These are phyloP conservation scores for Drosophila algonquin DNA, from an alignment of 2,888 invertebrate genomes.

Conservation along the genomic window DNA sequence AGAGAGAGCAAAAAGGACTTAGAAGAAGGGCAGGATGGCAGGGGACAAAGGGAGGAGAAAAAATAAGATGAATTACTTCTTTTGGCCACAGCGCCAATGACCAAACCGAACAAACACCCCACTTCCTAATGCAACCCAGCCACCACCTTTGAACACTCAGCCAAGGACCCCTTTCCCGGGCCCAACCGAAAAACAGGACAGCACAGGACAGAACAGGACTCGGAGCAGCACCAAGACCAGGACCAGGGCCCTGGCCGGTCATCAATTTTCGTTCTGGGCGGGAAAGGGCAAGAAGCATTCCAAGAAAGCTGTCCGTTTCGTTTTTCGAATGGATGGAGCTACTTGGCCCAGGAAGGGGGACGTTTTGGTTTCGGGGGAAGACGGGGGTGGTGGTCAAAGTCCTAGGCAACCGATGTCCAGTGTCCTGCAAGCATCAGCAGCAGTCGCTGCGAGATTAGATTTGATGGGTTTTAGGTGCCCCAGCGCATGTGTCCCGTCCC, in stretches of 20 bases:
- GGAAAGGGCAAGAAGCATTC: conserved; percentile 48
- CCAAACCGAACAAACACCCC: conserved; percentile 54
- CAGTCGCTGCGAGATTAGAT: conserved; percentile 76
- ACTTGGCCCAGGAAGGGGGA: neutral
- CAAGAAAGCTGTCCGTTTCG: conserved; percentile 54
- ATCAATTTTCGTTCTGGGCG: conserved; percentile 76
- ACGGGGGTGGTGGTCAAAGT: conserved; percentile 10
- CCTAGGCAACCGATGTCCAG: conserved; percentile 53
- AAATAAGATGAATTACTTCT: conserved; percentile 81
- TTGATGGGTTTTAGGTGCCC: conserved; percentile 75
- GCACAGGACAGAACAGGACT: conserved; percentile 5
- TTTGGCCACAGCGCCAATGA: conserved; percentile 80
- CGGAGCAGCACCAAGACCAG: conserved; percentile 15
- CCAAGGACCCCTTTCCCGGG: conserved; percentile 12
- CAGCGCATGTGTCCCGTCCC: conserved; percentile 56
- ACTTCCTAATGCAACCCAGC: conserved; percentile 4
- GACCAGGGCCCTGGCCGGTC: conserved; percentile 61
- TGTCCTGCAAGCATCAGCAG: conserved; percentile 47
- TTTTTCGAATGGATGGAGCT: conserved; percentile 37
- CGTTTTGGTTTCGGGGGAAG: neutral
- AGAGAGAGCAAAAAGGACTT: neutral
- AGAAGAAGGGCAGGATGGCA: conserved; percentile 20
- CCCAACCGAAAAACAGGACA: conserved; percentile 27
- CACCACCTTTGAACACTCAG: conserved; percentile 15
- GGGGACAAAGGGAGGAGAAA: conserved; percentile 43